Base-by-base conservation (phyloP, 2,888 invertebrate species). In the Eutolmus rufibarbis region DNA sequence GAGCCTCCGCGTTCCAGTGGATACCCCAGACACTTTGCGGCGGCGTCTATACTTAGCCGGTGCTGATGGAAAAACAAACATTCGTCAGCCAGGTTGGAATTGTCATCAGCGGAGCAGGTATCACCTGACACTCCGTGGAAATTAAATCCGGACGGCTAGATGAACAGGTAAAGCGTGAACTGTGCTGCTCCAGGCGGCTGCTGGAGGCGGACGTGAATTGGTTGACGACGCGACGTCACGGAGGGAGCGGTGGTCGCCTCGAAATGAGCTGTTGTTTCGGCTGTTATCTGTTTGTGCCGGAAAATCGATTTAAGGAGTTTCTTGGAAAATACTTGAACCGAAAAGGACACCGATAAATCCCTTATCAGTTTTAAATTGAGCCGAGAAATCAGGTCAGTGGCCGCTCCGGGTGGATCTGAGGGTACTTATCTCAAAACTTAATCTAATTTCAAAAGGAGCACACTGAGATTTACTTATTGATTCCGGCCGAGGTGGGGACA, bases 271-370 rank as follows among this genome's bases (percentile, higher is more conserved):
- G 66, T 66, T 66, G 66, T 66, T 66, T 66, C 28, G 12, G 66
- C 66, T 23, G 66, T 66, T 66, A 66, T 66, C 19, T 28, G 66
- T 40, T 78, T 78, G 43, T 43, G 14, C 40, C 23, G 43, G 78
- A 78, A 40, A 40, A 78, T 40, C 78, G 37, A 78, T 78, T 78
- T 40, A 43, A 78, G 78, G 78, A 40, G 43, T 40, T 78, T 78
- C 23, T 43, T 19, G 9, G 43, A 19, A 78, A 78, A 78, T 78
- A 37, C 34, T 78, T 78, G 43, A 78, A 78, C 78, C 78, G 78
- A 40, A 78, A 78, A 78, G 78, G 78, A 78, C 43, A 78, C 37
- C 78, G 78, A 78, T 78, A 78, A 78, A 78, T 78, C 43, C 78
- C 78, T 78, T 78, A 78, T 78, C 78, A 40, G 78, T 46, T 46